Evolutionary conservation across 2,888 invertebrate genomes (phyloP).

Genomic region (Timema cristinae): DNA sequence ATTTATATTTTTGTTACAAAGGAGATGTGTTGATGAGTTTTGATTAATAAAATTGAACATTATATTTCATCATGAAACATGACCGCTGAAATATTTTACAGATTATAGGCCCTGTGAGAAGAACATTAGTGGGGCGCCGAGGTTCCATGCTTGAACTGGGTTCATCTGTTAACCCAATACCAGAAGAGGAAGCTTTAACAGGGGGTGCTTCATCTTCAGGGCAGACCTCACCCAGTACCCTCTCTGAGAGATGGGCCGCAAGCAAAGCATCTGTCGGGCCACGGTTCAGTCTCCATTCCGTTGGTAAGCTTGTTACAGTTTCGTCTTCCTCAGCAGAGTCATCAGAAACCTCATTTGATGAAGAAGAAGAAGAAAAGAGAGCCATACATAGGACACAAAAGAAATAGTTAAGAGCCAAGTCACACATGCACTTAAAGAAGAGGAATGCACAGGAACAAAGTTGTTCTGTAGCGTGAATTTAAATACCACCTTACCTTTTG

Average conservation of each 20-base stretch:
- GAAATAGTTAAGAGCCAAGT: conserved; percentile 10
- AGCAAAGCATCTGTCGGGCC: background rate
- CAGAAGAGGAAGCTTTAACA: conserved; percentile 55
- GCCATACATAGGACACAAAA: conserved; percentile 23
- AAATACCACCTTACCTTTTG: too few relatives aligned
- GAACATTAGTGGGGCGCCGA: conserved; percentile 63
- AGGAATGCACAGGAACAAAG: too few relatives aligned
- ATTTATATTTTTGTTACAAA: too few relatives aligned
- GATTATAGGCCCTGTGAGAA: conserved; percentile 60
- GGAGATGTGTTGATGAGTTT: too few relatives aligned
- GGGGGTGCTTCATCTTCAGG: conserved; percentile 37
- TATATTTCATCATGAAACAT: too few relatives aligned
- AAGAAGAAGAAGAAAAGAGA: conserved; percentile 41
- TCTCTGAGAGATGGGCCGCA: conserved; percentile 13
- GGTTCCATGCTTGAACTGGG: conserved; percentile 81
- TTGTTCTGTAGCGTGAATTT: too few relatives aligned
- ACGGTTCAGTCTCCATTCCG: conserved; percentile 29
- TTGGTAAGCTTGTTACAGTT: conserved; percentile 40
- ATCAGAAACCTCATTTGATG: conserved; percentile 41
- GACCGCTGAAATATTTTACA: background rate
- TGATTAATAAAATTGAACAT: too few relatives aligned
- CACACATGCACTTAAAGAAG: background rate
- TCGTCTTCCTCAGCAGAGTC: conserved; percentile 57
- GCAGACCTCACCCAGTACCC: background rate
- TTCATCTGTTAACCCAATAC: conserved; percentile 61